Evolutionary conservation across 2,797 vertebrate genomes (phyloP).

Genomic region (Trachurus trachurus): DNA sequence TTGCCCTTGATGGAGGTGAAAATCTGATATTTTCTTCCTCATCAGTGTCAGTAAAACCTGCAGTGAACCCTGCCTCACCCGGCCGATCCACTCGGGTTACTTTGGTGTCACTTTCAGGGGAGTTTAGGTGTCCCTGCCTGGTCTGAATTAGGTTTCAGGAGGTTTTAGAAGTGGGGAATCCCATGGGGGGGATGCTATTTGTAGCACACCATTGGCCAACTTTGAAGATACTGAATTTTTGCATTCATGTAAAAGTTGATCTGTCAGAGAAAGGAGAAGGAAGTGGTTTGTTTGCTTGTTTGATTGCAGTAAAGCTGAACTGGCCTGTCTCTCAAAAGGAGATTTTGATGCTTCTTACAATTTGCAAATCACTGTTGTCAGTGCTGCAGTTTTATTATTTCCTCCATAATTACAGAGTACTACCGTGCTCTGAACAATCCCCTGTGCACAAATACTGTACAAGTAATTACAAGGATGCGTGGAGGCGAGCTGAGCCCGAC

Average conservation of each 20-base stretch:
- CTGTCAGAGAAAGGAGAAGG: slow-evolving; percentile 6
- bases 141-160: slow-evolving; percentile 11
- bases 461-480: slow-evolving; percentile 70
- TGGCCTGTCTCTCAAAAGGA: slow-evolving; percentile 38
- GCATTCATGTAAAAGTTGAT: not conserved
- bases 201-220: too few species aligned
- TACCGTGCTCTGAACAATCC: slow-evolving; percentile 50
- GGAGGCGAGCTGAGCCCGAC: slow-evolving; percentile 59
- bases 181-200: not conserved
- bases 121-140: slow-evolving; percentile 30
- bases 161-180: slow-evolving; percentile 1
- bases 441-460: slow-evolving; percentile 64
- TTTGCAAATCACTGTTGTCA: slow-evolving; percentile 62
- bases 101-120: slow-evolving; percentile 51
- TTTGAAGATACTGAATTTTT: not conserved
- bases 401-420: slow-evolving; percentile 57
- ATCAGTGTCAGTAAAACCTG: slow-evolving; percentile 19
- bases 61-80: slow-evolving; percentile 50
- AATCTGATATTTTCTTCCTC: slow-evolving; percentile 44
- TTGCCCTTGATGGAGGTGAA: slow-evolving; percentile 62
- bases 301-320: slow-evolving; percentile 2
- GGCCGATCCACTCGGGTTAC: slow-evolving; percentile 42
- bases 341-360: slow-evolving; percentile 44
- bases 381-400: slow-evolving; percentile 68
- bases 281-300: slow-evolving; percentile 26